Conservation (phyloP, 2,797 vertebrate genomes). For the Lutjanus campechanus region DNA sequence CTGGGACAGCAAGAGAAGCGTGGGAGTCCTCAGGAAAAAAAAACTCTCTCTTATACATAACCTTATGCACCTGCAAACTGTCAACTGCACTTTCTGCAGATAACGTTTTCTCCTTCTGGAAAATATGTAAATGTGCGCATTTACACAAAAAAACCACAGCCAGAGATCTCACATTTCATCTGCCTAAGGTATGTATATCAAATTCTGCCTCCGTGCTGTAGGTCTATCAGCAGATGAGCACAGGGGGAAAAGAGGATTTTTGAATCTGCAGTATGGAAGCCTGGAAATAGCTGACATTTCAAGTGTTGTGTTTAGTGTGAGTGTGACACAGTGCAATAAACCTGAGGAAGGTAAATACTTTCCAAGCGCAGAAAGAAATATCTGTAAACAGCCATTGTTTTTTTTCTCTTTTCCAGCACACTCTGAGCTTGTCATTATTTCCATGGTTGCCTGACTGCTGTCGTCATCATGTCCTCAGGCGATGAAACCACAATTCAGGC, state of each 20-base stretch:
- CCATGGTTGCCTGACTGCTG: constrained; percentile 35
- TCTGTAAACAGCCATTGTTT: constrained; percentile 32
- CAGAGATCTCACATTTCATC: constrained; percentile 44
- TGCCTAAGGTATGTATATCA: constrained; percentile 40
- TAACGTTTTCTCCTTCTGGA: constrained; percentile 26
- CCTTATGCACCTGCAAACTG: constrained; percentile 26
- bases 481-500: constrained; percentile 16
- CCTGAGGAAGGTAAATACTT: constrained; percentile 46
- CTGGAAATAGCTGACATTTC: constrained; percentile 42
- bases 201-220: constrained; percentile 11
- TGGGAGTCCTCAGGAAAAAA: constrained; percentile 27
- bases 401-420: constrained; percentile 17
- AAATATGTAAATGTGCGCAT: constrained; percentile 67
- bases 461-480: constrained; percentile 46
- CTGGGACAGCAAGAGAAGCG: constrained; percentile 2
- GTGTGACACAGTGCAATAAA: constrained; percentile 43
- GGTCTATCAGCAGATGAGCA: constrained; percentile 40
- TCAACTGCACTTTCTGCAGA: constrained; percentile 37
- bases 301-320: constrained; percentile 30
- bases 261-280: constrained; percentile 11
- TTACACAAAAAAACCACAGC: constrained; percentile 22
- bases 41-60: constrained; percentile 2
- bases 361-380: constrained; percentile 21
- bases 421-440: constrained; percentile 42
- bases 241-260: constrained; percentile 32